Evolutionary conservation across 2,113 vertebrate genomes (phyloP).

Genomic region (Mustela nigripes): DNA sequence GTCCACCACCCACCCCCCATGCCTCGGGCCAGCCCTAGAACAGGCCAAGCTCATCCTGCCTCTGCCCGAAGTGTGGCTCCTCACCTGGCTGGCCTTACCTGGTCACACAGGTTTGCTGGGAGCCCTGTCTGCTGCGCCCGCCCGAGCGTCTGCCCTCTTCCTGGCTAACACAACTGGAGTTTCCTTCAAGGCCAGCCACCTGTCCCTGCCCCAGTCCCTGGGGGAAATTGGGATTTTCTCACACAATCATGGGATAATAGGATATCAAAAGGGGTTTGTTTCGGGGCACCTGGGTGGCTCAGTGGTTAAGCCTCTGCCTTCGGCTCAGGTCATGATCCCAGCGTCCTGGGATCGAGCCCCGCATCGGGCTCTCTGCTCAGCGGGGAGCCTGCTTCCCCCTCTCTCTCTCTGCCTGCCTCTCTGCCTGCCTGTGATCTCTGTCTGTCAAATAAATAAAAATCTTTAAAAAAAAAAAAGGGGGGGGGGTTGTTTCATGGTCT

Average conservation of each 20-base stretch:
- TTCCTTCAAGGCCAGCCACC: constrained; percentile 49
- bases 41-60: not conserved
- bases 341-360: too few relatives aligned
- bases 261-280: not conserved
- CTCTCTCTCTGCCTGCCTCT: too few relatives aligned
- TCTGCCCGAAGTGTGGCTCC: not conserved
- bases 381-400: too few relatives aligned
- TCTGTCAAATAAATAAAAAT: too few relatives aligned
- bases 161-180: constrained; percentile 56
- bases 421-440: too few relatives aligned
- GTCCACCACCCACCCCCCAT: not conserved
- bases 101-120: constrained; percentile 60
- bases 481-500: not conserved
- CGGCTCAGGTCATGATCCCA: too few relatives aligned
- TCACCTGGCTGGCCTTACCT: constrained; percentile 48
- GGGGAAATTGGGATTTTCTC: constrained; percentile 7
- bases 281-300: not conserved
- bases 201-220: constrained; percentile 22
- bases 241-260: not conserved
- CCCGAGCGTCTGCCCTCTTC: not conserved
- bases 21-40: not conserved
- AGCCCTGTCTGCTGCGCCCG: constrained; percentile 38
- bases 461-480: too few relatives aligned
- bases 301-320: too few relatives aligned
- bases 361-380: too few relatives aligned